phyloP scores from a whole-genome alignment of 2,888 invertebrate species.

The Lycia hirtaria region DNA sequence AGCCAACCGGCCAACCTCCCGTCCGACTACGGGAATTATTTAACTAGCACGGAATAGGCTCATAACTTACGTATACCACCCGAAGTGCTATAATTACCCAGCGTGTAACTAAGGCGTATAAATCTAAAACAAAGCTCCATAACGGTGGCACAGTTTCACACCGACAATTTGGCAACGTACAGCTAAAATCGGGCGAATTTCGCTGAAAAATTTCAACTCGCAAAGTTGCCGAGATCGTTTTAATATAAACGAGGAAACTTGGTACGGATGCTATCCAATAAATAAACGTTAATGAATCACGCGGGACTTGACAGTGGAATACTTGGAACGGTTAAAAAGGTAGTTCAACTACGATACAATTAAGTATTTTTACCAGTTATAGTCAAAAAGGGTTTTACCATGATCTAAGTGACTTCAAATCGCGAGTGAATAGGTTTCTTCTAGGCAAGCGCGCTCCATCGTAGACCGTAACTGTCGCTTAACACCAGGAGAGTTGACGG shows the following conservation, averaged over 20 bases:
- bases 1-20: neutral
- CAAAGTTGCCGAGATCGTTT: slow-evolving; percentile 56
- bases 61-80: slow-evolving; percentile 33
- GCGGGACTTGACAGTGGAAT: slow-evolving; percentile 52
- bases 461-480: too few relatives aligned
- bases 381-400: too few relatives aligned
- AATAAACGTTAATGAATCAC: slow-evolving; percentile 67
- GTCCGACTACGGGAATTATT: neutral
- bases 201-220: slow-evolving; percentile 52
- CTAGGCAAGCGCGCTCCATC: too few relatives aligned
- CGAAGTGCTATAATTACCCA: slow-evolving; percentile 36
- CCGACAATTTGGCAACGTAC: slow-evolving; percentile 37
- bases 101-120: slow-evolving; percentile 40
- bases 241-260: slow-evolving; percentile 66
- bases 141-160: slow-evolving; percentile 32
- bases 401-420: too few relatives aligned
- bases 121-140: slow-evolving; percentile 37
- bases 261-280: slow-evolving; percentile 56
- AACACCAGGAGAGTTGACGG: too few relatives aligned
- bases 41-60: slow-evolving; percentile 26
- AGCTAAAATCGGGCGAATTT: slow-evolving; percentile 36
- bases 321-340: slow-evolving; percentile 47
- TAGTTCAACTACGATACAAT: slow-evolving; percentile 16
- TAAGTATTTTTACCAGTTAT: too few relatives aligned
- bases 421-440: too few relatives aligned